Base-by-base conservation (phyloP, 2,888 invertebrate species). In the Stenodema calcarata region DNA sequence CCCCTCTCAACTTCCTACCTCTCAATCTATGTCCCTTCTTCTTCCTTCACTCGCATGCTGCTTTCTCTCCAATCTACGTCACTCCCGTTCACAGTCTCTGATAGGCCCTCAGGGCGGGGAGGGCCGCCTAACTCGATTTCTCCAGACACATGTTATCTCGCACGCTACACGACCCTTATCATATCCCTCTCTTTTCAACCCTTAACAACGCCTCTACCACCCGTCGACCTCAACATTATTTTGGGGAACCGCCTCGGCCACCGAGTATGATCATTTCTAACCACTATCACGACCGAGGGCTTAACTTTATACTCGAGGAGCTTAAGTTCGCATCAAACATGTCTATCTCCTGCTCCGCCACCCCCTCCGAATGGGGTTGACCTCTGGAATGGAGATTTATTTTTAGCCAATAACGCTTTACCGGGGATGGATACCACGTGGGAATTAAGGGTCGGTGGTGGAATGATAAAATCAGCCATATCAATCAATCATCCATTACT, bases 91-190 rank as follows among this genome's bases (percentile, higher is more conserved):
- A 2, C 9, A n/a, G 12, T 9, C 18, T 7, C 11, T 23, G 62
- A 62, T 62, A 62, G 62, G 62, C 23, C 35, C 35, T 11, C 28
- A 42, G 44, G 3, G n/a, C 7, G 44, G 2, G 18, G 42, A 16
- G 14, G 23, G 78, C 4, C 11, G 78, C 78, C 78, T 78, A 44
- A 78, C 78, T 78, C 78, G 78, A 78, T 78, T 78, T 78, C 78
- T 78, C 44, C 44, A 78, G 78, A 78, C 78, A 78, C 78, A 78
- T 78, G 78, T 78, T 78, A 78, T 78, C 78, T 78, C 78, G 76
- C 76, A 78, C 78, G 78, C 78, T 78, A 78, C 78, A 78, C 41
- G 78, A 44, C 44, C 44, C 78, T 78, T 78, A 78, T 78, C 78
- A 78, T 78, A 78, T 78, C 41, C 73, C 73, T 30, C 41, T 41